Conservation (phyloP, 1,140 invertebrate species). For the Leucophenga varia region DNA sequence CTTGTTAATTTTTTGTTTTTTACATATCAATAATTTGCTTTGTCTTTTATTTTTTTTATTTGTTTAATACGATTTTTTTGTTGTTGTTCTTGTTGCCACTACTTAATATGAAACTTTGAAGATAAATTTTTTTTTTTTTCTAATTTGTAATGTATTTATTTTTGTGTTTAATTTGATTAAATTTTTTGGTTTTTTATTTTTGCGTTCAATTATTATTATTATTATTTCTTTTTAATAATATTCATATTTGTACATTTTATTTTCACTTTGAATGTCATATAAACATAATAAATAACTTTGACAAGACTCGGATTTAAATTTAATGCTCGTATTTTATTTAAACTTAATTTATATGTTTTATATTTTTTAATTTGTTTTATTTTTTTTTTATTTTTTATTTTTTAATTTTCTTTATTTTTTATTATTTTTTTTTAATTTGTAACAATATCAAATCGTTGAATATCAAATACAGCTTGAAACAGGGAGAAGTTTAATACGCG, state of each 20-base stretch:
- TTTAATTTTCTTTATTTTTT: slow-evolving; percentile 26
- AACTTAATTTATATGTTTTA: slow-evolving; percentile 10
- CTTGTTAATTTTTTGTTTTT: slow-evolving; percentile 32
- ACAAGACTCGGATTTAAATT: slow-evolving; percentile 48
- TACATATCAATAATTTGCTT: slow-evolving; percentile 42
- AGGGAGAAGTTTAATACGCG: slow-evolving; percentile 16
- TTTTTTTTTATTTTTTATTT: slow-evolving; percentile 16
- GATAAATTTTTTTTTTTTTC: slow-evolving; percentile 44
- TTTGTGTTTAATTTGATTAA: slow-evolving; percentile 50
- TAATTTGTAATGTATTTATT: slow-evolving; percentile 17
- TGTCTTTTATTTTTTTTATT: slow-evolving; percentile 18
- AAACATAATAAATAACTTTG: slow-evolving; percentile 33
- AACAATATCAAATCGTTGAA: slow-evolving; percentile 35
- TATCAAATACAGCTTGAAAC: slow-evolving; percentile 2
- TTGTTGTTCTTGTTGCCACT: slow-evolving; percentile 30
- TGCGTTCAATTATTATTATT: slow-evolving; percentile 7
- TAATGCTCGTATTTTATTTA: slow-evolving; percentile 22
- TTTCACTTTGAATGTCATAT: slow-evolving; percentile 33
- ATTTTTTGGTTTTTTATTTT: slow-evolving; percentile 32
- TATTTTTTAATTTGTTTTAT: slow-evolving; percentile 5
- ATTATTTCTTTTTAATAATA: slow-evolving; percentile 10
- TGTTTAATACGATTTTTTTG: slow-evolving; percentile 10
- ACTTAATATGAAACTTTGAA: slow-evolving; percentile 53
- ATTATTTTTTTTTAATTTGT: slow-evolving; percentile 20
- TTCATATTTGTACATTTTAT: slow-evolving; percentile 48